phyloP scores from a whole-genome alignment of 2,113 vertebrate species.

The Cryptotis parvus region DNA sequence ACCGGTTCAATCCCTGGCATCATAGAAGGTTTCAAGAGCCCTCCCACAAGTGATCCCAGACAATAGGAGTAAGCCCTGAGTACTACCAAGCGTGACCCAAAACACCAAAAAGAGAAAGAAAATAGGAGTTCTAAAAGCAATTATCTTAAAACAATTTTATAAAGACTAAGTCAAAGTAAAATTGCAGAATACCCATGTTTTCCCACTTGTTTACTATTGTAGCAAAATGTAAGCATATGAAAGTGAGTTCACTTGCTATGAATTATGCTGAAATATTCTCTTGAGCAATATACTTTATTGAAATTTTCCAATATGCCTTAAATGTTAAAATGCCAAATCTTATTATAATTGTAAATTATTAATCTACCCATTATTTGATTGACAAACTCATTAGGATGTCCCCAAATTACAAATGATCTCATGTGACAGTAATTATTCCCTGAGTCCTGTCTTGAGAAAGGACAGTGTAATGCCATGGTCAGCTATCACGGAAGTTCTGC shows the following conservation, averaged over 20 bases:
- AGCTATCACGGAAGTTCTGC: background rate
- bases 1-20: no score
- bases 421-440: background rate
- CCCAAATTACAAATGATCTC: background rate
- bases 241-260: slow-evolving; percentile 33
- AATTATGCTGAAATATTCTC: background rate
- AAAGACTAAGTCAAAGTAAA: slow-evolving; percentile 38
- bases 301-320: background rate
- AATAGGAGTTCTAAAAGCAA: slow-evolving; percentile 3
- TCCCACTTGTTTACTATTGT: slow-evolving; percentile 37
- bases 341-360: background rate
- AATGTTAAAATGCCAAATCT: background rate
- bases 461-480: background rate
- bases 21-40: no score
- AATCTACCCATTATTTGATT: background rate
- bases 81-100: no score
- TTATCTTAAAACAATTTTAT: background rate
- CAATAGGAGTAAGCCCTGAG: no score
- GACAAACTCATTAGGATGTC: background rate
- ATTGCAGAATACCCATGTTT: background rate
- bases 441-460: background rate
- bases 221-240: background rate
- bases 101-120: background rate
- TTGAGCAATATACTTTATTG: background rate
- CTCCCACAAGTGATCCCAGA: no score